Evolutionary conservation across 2,888 invertebrate genomes (phyloP).

Genomic region (Nesidiocoris tenuis): DNA sequence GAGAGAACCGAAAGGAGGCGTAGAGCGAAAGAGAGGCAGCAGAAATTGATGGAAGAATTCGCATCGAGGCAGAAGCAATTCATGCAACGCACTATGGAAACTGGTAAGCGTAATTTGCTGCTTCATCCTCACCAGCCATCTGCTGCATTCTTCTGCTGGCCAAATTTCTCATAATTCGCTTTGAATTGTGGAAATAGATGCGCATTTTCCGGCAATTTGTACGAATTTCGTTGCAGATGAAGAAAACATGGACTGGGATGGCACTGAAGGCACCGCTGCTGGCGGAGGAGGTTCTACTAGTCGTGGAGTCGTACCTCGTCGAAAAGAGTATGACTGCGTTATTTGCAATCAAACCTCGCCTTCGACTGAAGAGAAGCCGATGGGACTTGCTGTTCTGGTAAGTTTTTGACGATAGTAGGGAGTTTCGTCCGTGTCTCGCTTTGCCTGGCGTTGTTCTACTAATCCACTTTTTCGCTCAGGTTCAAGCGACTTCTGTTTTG

Average conservation of each 20-base stretch:
- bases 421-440: background rate
- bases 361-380: slow-evolving; percentile 77
- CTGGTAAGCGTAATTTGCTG: no score
- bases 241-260: slow-evolving; percentile 62
- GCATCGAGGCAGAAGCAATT: slow-evolving; percentile 87
- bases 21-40: slow-evolving; percentile 83
- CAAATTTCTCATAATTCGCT: no score
- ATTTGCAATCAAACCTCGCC: slow-evolving; percentile 91
- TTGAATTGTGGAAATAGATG: no score
- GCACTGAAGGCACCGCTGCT: slow-evolving; percentile 58
- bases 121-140: no score
- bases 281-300: slow-evolving; percentile 52
- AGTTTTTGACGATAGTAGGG: background rate
- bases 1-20: slow-evolving; percentile 82
- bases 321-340: slow-evolving; percentile 86
- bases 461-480: slow-evolving; percentile 52
- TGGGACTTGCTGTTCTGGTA: slow-evolving; percentile 80
- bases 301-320: slow-evolving; percentile 59
- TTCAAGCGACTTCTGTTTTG: slow-evolving; percentile 84
- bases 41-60: slow-evolving; percentile 90
- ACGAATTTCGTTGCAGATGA: slow-evolving; percentile 54
- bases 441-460: no score
- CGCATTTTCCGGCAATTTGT: no score
- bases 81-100: slow-evolving; percentile 74
- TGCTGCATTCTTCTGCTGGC: no score